phyloP scores from a whole-genome alignment of 2,113 vertebrate genomes.

The Vidua chalybeata region DNA sequence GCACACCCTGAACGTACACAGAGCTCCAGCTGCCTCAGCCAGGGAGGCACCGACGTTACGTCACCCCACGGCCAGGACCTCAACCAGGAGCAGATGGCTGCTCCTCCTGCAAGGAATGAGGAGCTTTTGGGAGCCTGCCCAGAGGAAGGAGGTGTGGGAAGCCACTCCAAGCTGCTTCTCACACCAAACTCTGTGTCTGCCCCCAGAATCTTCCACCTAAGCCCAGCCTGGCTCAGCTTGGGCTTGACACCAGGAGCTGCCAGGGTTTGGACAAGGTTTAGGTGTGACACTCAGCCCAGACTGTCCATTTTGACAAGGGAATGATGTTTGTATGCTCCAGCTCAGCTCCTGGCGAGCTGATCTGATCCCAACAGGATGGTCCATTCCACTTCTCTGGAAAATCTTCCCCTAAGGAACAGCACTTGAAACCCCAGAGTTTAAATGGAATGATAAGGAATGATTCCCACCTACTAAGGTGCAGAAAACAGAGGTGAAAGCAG shows the following conservation, averaged over 20 bases:
- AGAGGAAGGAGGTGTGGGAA: background rate
- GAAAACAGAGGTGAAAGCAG: background rate
- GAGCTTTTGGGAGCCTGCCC: background rate
- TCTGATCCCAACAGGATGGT: background rate
- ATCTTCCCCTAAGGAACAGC: background rate
- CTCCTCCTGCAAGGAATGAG: background rate
- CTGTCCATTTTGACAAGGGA: rapidly evolving
- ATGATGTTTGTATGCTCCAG: background rate
- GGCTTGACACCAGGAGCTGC: background rate
- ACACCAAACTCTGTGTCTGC: background rate
- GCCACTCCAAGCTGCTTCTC: background rate
- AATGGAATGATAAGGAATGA: rapidly evolving
- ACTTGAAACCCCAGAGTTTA: background rate
- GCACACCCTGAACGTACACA: background rate
- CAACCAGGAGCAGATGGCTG: background rate
- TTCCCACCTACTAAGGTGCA: background rate
- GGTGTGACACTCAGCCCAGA: background rate
- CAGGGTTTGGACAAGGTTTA: background rate
- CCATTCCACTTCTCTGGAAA: background rate
- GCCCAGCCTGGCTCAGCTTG: background rate
- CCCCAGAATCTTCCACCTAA: background rate
- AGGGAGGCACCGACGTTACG: background rate
- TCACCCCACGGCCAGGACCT: background rate
- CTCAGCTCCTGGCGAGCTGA: background rate
- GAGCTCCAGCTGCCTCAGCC: background rate